A percentile compares a stretch with the other conserved stretches of the same genome.
Evolutionary conservation across 2,888 invertebrate genomes (phyloP).

Genomic region (Sphaerophoria rueppellii): DNA sequence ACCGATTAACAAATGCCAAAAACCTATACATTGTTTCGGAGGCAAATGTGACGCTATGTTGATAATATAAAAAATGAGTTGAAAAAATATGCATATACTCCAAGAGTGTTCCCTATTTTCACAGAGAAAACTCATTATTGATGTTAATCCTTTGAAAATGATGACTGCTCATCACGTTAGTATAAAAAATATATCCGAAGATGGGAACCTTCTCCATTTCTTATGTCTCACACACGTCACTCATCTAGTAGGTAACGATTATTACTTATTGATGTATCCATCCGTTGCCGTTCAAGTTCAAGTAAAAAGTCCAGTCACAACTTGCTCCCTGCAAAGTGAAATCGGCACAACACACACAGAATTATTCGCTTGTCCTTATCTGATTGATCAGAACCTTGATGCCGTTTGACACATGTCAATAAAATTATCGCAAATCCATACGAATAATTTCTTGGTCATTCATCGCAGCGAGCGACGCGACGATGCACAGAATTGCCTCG

Average conservation of each 20-base stretch:
- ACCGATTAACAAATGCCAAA: too few relatives aligned
- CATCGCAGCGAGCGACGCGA: too few relatives aligned
- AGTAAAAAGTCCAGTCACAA: neutral
- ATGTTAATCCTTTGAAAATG: too few relatives aligned
- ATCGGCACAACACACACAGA: conserved; percentile 60
- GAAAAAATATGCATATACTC: too few relatives aligned
- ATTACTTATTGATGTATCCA: conserved; percentile 67
- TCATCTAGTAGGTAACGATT: conserved; percentile 44
- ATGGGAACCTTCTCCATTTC: conserved; percentile 26
- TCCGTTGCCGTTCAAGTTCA: conserved; percentile 24
- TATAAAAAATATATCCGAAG: neutral
- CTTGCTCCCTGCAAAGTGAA: conserved; percentile 31
- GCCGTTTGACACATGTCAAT: conserved; percentile 73
- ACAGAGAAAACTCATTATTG: too few relatives aligned
- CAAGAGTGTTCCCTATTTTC: too few relatives aligned
- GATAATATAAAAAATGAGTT: too few relatives aligned
- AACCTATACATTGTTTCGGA: too few relatives aligned
- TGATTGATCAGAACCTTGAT: conserved; percentile 71
- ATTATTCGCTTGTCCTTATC: conserved; percentile 39
- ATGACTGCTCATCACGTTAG: too few relatives aligned
- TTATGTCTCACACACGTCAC: conserved; percentile 62
- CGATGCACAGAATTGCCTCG: neutral
- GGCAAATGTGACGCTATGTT: too few relatives aligned
- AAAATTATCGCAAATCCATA: conserved; percentile 69
- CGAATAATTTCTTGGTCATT: conserved; percentile 64